These are phyloP conservation scores for Clostera curtula DNA, from an alignment of 2,888 invertebrate species.

Conservation along the genomic window DNA sequence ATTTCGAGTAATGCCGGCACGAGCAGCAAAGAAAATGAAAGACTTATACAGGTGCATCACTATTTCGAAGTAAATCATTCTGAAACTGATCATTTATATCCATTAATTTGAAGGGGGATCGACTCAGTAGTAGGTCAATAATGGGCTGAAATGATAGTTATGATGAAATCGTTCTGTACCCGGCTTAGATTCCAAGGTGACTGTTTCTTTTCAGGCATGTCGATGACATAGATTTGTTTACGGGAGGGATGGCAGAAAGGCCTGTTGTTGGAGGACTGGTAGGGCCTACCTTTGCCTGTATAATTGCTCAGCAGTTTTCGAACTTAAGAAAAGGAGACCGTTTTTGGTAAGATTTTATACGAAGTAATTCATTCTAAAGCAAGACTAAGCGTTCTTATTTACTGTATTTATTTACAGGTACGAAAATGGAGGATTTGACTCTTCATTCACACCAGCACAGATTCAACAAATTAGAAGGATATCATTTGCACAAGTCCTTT, in stretches of 20 bases:
- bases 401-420: slow-evolving; percentile 66
- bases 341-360: slow-evolving; percentile 75
- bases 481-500: slow-evolving; percentile 82
- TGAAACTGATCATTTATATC: no score
- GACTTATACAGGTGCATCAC: slow-evolving; percentile 66
- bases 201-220: slow-evolving; percentile 66
- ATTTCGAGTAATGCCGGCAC: slow-evolving; percentile 78
- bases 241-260: slow-evolving; percentile 87
- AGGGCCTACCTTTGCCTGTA: slow-evolving; percentile 91
- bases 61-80: background rate
- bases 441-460: slow-evolving; percentile 84
- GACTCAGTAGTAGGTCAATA: no score
- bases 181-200: no score
- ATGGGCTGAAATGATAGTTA: no score
- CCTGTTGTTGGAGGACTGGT: slow-evolving; percentile 87
- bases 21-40: slow-evolving; percentile 77
- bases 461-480: slow-evolving; percentile 82
- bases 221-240: slow-evolving; percentile 89
- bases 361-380: background rate
- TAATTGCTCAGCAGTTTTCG: slow-evolving; percentile 89
- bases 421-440: slow-evolving; percentile 84
- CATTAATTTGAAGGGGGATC: no score
- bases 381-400: no score
- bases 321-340: slow-evolving; percentile 85
- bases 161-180: no score